Percentiles rank a stretch among this genome's conserved stretches.
These are phyloP conservation scores for Drosophila mulleri DNA, from an alignment of 2,888 invertebrate species.

Conservation along the genomic window DNA sequence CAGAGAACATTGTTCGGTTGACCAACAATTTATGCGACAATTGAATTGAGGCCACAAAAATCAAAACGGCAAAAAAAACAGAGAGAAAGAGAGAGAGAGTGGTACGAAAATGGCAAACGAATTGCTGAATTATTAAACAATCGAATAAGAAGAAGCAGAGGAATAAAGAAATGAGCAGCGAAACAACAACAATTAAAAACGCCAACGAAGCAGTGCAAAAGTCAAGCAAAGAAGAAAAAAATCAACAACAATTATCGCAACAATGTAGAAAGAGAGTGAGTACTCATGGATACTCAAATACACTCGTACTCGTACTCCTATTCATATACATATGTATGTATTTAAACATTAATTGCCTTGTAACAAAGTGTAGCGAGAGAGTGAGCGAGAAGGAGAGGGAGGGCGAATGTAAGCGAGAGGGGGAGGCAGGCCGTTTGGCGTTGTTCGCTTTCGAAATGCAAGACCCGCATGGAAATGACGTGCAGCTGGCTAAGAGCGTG, in stretches of 20 bases:
- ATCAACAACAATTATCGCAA: conserved; percentile 50
- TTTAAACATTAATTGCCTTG: conserved; percentile 69
- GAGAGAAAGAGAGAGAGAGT: not conserved
- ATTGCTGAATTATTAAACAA: conserved; percentile 60
- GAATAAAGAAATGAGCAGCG: conserved; percentile 25
- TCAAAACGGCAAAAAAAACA: not conserved
- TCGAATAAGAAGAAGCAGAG: conserved; percentile 30
- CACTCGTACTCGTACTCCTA: conserved; percentile 19
- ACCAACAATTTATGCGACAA: conserved; percentile 32
- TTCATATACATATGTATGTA: conserved; percentile 7
- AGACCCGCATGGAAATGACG: conserved; percentile 62
- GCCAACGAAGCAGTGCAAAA: conserved; percentile 75
- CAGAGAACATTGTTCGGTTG: conserved; percentile 8
- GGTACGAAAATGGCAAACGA: conserved; percentile 19
- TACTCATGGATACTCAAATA: conserved; percentile 39
- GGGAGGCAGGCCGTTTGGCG: conserved; percentile 10
- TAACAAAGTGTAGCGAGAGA: conserved; percentile 13
- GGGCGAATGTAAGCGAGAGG: conserved; percentile 14
- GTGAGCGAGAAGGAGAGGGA: not conserved
- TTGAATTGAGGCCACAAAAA: conserved; percentile 48
- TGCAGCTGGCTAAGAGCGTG: conserved; percentile 62
- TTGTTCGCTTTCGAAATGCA: conserved; percentile 55
- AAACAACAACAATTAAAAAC: conserved; percentile 64
- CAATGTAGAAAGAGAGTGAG: conserved; percentile 39
- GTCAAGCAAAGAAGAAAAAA: conserved; percentile 56